Conservation (phyloP, 2,797 vertebrate species). For the Choloepus didactylus region DNA sequence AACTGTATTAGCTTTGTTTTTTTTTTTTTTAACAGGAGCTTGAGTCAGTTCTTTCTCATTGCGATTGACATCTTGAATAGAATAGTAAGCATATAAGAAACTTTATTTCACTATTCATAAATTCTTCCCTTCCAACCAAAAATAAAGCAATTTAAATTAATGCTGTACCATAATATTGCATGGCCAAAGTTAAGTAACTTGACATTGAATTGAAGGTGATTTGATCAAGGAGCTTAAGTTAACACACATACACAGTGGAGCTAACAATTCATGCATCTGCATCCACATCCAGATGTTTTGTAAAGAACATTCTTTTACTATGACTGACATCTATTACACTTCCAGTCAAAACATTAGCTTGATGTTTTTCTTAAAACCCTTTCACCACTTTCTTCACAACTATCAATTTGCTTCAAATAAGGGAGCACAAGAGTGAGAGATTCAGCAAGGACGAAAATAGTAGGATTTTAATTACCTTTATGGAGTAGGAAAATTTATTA, state of each 20-base stretch:
- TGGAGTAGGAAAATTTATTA: background rate
- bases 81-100: background rate
- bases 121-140: conserved; percentile 1
- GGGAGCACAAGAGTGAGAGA: background rate
- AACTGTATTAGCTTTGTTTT: background rate
- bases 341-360: conserved; percentile 57
- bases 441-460: background rate
- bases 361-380: conserved; percentile 2
- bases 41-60: conserved; percentile 28
- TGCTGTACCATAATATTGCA: background rate
- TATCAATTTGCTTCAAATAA: conserved; percentile 55
- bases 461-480: background rate
- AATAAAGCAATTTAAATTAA: conserved; percentile 59
- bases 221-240: background rate
- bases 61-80: conserved; percentile 40
- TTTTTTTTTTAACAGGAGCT: background rate
- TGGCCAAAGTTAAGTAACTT: background rate
- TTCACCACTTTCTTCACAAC: conserved; percentile 28
- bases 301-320: background rate
- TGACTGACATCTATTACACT: conserved; percentile 3
- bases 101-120: background rate
- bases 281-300: background rate
- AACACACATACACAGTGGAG: background rate
- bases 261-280: background rate
- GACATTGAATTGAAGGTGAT: background rate